Evolutionary conservation across 37 sponge, comb jelly and placozoan species (phyloP).

Genomic region (Ianthella basta): DNA sequence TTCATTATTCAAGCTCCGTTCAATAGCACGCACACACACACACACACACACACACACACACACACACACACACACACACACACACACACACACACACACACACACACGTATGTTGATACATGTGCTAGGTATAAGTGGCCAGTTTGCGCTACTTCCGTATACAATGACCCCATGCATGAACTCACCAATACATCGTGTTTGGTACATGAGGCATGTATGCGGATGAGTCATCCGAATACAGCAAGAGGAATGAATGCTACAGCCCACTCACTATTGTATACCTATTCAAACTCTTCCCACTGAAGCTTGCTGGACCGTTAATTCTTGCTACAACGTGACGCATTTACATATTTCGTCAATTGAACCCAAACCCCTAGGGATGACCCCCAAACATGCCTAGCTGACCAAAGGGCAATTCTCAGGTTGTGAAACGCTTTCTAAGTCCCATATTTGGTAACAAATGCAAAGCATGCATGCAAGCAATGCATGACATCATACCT

Average conservation of each 20-base stretch:
- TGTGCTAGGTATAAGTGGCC: neutral
- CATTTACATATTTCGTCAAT: neutral
- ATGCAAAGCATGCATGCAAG: neutral
- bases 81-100: slow-evolving; percentile 7
- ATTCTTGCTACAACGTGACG: too few species aligned
- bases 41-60: too few species aligned
- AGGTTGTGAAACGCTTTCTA: neutral
- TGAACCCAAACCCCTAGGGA: neutral
- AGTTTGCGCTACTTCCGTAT: neutral
- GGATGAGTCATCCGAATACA: too few species aligned
- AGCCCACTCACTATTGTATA: too few species aligned
- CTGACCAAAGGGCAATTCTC: neutral
- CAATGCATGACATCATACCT: neutral
- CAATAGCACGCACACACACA: too few species aligned
- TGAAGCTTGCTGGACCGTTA: too few species aligned
- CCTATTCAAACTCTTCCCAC: too few species aligned
- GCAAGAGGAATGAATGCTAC: slow-evolving; percentile 9
- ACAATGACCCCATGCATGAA: too few species aligned
- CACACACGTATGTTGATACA: neutral
- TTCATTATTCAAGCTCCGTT: too few species aligned
- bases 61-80: neutral
- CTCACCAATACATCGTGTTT: too few species aligned
- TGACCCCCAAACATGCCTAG: neutral
- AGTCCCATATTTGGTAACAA: neutral
- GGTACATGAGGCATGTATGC: too few species aligned